phyloP scores from a whole-genome alignment of 2,888 invertebrate genomes.

The Andrena minutula region DNA sequence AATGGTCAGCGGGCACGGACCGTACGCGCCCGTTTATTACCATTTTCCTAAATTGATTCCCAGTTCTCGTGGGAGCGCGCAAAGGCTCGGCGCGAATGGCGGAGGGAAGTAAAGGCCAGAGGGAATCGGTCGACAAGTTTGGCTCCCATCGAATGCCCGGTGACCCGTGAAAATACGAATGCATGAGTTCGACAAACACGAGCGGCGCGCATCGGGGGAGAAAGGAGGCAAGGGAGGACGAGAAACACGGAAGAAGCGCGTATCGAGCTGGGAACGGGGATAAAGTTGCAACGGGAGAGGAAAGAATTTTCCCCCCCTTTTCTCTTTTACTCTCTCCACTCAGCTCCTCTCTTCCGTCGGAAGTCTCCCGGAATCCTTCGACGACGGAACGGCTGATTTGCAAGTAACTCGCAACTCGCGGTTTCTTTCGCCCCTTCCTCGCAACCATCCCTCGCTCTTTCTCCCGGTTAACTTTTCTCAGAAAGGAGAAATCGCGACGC shows the following conservation, averaged over 20 bases:
- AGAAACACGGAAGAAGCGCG: conserved; percentile 1
- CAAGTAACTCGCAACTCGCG: conserved; percentile 55
- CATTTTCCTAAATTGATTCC: conserved; percentile 77
- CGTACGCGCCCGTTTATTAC: conserved; percentile 74
- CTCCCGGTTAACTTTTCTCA: not conserved
- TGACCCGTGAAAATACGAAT: conserved; percentile 83
- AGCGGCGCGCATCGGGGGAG: conserved; percentile 73
- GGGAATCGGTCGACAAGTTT: conserved; percentile 38
- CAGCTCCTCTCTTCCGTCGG: not conserved
- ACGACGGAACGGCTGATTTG: conserved; percentile 44
- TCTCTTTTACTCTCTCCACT: not conserved
- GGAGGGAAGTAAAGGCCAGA: conserved; percentile 26
- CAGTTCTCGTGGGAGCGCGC: conserved; percentile 67
- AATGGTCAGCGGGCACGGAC: not conserved
- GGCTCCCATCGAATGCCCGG: conserved; percentile 74
- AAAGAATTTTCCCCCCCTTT: not conserved
- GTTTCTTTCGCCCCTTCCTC: conserved; percentile 2
- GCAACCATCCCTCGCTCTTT: not conserved
- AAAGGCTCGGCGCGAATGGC: conserved; percentile 11
- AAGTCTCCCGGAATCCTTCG: conserved; percentile 19
- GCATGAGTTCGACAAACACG: conserved; percentile 80
- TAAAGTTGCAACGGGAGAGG: not conserved
- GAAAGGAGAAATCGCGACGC: not conserved
- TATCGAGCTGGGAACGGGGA: conserved; percentile 14
- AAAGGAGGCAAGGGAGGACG: not conserved